Percentiles rank a stretch among this genome's conserved stretches.
phyloP scores from a whole-genome alignment of 2,113 vertebrate genomes.

The Xerus inauris region DNA sequence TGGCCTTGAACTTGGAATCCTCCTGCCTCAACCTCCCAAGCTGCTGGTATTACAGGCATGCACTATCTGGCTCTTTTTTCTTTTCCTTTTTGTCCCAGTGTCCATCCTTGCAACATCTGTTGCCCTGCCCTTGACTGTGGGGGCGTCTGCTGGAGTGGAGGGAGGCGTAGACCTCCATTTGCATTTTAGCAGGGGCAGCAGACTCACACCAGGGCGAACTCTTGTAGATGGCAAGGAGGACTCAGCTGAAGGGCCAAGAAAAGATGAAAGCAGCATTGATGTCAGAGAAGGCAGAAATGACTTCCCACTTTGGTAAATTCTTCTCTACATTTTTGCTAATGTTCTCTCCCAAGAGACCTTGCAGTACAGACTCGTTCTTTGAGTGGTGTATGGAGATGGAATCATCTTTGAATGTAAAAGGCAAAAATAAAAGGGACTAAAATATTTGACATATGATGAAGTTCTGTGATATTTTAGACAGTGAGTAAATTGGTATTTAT shows the following conservation, averaged over 20 bases:
- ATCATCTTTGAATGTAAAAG: conserved; percentile 60
- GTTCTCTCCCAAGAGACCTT: not conserved
- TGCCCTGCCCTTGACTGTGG: not conserved
- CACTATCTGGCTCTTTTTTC: too few species aligned
- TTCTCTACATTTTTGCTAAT: not conserved
- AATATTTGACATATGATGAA: conserved; percentile 78
- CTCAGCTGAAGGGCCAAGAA: not conserved
- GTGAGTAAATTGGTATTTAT: conserved; percentile 82
- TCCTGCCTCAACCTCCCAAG: too few species aligned
- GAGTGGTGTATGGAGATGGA: conserved; percentile 36
- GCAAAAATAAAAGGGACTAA: conserved; percentile 65
- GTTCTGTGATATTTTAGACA: conserved; percentile 77
- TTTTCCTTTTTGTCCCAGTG: not conserved
- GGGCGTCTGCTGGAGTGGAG: not conserved
- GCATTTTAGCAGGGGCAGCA: not conserved
- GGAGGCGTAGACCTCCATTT: not conserved
- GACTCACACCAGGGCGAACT: not conserved
- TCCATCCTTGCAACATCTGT: fast-evolving
- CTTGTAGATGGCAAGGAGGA: not conserved
- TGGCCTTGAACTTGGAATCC: too few species aligned
- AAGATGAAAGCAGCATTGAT: not conserved
- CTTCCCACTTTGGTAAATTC: not conserved
- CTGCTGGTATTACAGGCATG: too few species aligned
- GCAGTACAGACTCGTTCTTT: not conserved
- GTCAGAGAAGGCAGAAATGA: not conserved